These are phyloP conservation scores for Paramacrobiotus metropolitanus DNA, from an alignment of 1,140 invertebrate species.

Conservation along the genomic window DNA sequence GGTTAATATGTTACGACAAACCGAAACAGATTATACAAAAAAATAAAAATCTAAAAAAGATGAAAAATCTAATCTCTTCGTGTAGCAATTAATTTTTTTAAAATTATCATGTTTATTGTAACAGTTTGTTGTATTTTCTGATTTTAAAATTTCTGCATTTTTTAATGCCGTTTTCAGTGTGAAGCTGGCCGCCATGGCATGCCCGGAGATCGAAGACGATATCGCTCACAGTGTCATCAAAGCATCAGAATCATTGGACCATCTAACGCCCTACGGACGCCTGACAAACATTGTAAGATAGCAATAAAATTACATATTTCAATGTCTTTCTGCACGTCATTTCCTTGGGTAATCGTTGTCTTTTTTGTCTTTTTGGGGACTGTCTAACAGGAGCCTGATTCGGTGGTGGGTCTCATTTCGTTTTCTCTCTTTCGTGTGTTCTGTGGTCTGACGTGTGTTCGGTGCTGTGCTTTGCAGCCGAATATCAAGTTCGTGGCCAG, in stretches of 20 bases:
- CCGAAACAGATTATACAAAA: too few relatives aligned
- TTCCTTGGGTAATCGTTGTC: slow-evolving; percentile 34
- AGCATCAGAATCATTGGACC: slow-evolving; percentile 20
- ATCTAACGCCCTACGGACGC: slow-evolving; percentile 19
- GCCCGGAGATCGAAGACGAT: slow-evolving; percentile 36
- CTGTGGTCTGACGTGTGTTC: background rate
- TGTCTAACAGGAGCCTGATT: slow-evolving; percentile 11
- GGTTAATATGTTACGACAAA: slow-evolving; percentile 2
- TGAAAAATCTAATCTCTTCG: slow-evolving; percentile 5
- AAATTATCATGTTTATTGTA: background rate
- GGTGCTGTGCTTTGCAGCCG: background rate
- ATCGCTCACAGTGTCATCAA: slow-evolving; percentile 26
- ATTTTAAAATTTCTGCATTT: slow-evolving; percentile 8
- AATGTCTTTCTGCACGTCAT: background rate
- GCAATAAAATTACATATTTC: background rate
- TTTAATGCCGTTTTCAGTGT: slow-evolving; percentile 28
- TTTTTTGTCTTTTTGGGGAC: slow-evolving; percentile 32
- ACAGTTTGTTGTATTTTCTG: slow-evolving; percentile 3
- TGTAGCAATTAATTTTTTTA: background rate
- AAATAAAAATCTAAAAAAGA: too few relatives aligned
- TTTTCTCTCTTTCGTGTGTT: background rate
- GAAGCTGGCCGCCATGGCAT: slow-evolving; percentile 39
- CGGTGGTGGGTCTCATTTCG: slow-evolving; percentile 4
- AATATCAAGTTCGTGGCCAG: background rate
- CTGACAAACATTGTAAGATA: slow-evolving; percentile 8